A percentile compares a stretch with the other conserved stretches of the same genome.
These are phyloP conservation scores for Ursus arctos DNA, from an alignment of 2,113 vertebrate genomes.

Conservation along the genomic window DNA sequence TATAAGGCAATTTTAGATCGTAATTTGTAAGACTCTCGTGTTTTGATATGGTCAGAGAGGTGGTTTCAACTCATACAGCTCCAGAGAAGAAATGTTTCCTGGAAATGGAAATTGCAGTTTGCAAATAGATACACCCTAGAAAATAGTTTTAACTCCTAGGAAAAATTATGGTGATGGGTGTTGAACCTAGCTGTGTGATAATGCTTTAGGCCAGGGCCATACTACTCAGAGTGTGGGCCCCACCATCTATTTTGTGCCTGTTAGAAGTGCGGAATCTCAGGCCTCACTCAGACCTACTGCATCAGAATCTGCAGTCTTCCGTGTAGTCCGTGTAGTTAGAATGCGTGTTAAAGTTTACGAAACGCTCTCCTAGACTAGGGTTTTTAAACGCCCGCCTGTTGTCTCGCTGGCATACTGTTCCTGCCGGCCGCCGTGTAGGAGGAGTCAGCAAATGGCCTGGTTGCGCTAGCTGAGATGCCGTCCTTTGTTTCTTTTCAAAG, in stretches of 20 bases:
- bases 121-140: neutral
- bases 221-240: neutral
- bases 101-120: slow-evolving; percentile 15
- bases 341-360: neutral
- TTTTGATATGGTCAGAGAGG: neutral
- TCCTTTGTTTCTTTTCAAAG: slow-evolving; percentile 17
- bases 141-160: neutral
- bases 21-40: neutral
- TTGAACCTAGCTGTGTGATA: neutral
- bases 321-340: neutral
- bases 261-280: neutral
- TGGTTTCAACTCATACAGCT: neutral
- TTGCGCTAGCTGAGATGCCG: neutral
- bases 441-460: neutral
- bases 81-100: neutral
- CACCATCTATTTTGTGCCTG: neutral
- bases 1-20: neutral
- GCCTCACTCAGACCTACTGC: neutral
- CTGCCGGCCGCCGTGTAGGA: neutral
- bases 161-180: neutral
- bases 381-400: neutral
- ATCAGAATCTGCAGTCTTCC: neutral
- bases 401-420: neutral
- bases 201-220: neutral
- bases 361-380: neutral